Base-by-base conservation (phyloP, 2,888 invertebrate genomes). In the Hypena proboscidalis region DNA sequence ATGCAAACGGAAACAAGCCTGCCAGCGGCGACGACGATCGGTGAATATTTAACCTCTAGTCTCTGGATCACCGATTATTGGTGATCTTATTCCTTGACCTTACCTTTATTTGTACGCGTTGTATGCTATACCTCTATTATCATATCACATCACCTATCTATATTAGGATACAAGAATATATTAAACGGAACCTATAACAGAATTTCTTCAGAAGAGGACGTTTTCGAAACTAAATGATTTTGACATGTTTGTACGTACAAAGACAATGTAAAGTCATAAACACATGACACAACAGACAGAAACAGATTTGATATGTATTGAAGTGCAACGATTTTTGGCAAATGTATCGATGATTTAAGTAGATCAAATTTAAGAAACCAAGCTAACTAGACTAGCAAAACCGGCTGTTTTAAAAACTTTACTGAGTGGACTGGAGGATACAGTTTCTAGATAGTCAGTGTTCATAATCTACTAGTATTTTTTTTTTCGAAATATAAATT, bases 21-120 rank as follows among this genome's bases (percentile, higher is more conserved):
- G 61, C 62, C 69, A 65, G 62, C 70, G 64, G 65, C 62, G 62
- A 57, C 73, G 69, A 63, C 71, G 62, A 55, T 59, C 62, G 46
- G 65, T 76, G 84, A 74, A 86, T 85, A 74, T 82, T 79, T 84
- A 84, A 87, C 83, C 78, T 85, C 70, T 72, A 71, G 67, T 83
- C 78, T 85, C 70, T 72, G 70, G 67, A 76, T 76, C 61, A 77
- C 70, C 44, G 70, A 77, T 74, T 76, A 78, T 76, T 77, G 70
- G 52, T 59, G 61, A 67, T 67, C 66, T 59, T 47, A 66, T 68
- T 63, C 71, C 67, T 74, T 77, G 74, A 75, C 72, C 74, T 72
- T 70, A 64, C 47, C 52, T 55, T 45, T 27, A 38, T 37, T 55
- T 47, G 44, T 45, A 54, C 56, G 29, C 36, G 47, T 29, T 39